Evolutionary conservation across 1,140 invertebrate species (phyloP).

Genomic region (Babylonia areolata): DNA sequence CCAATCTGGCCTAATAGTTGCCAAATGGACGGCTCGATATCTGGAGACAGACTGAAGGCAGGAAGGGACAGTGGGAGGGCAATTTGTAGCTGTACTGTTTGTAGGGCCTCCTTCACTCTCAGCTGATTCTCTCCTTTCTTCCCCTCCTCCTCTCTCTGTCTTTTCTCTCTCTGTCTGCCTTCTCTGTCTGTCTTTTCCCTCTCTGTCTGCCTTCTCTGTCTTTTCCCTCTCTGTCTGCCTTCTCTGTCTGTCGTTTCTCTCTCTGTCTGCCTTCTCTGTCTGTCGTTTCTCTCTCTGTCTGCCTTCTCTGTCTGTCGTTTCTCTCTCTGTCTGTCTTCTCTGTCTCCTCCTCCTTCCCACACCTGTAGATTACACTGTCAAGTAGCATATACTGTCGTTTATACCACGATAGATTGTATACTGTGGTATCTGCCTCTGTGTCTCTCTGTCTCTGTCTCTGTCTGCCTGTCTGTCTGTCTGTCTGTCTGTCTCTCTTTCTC

Average conservation of each 20-base stretch:
- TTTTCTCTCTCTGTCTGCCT: neutral
- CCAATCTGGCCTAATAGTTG: neutral
- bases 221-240: neutral
- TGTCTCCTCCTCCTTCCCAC: neutral
- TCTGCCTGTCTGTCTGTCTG: neutral
- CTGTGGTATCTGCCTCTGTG: neutral
- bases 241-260: neutral
- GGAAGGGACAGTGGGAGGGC: neutral
- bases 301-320: too few species aligned
- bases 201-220: neutral
- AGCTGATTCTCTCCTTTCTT: neutral
- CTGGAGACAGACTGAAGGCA: neutral
- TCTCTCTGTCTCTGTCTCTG: neutral
- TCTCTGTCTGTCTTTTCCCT: neutral
- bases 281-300: neutral
- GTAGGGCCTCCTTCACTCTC: neutral
- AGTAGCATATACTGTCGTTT: too few species aligned
- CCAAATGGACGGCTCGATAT: neutral
- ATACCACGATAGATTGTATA: too few species aligned
- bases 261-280: neutral
- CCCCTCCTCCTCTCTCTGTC: neutral
- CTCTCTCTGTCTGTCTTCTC: too few species aligned
- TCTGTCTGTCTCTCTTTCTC: constrained; percentile 20
- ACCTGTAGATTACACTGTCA: neutral
- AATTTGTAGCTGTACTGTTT: neutral